Percentiles rank a stretch among this genome's conserved stretches.
phyloP scores from a whole-genome alignment of 1,140 invertebrate species.

The Polypedilum vanderplanki region DNA sequence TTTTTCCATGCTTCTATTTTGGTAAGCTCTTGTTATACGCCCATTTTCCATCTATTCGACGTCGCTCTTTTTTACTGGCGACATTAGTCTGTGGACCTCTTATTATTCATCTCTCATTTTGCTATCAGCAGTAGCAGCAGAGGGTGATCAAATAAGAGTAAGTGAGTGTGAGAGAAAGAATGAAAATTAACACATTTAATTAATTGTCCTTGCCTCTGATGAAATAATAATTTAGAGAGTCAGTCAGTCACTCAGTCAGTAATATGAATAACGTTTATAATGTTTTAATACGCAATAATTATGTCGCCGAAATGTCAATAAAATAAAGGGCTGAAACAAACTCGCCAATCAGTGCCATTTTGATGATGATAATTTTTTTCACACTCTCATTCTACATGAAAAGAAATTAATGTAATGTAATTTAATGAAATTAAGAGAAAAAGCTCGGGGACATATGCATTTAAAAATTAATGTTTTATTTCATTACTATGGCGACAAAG shows the following conservation, averaged over 20 bases:
- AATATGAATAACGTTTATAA: too few relatives aligned
- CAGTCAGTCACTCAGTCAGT: too few relatives aligned
- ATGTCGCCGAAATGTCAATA: conserved; percentile 17
- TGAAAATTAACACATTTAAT: too few relatives aligned
- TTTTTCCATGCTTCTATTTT: too few relatives aligned
- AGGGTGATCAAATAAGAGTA: too few relatives aligned
- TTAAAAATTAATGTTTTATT: conserved; percentile 14
- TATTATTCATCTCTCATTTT: neutral
- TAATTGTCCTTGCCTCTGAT: too few relatives aligned
- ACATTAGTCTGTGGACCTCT: neutral
- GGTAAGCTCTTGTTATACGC: neutral
- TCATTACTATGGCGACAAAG: neutral
- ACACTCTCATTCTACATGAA: conserved; percentile 4
- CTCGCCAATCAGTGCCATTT: neutral
- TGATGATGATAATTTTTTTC: neutral
- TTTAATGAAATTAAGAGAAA: neutral
- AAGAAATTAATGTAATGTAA: conserved; percentile 14
- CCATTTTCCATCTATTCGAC: neutral
- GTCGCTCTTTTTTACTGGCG: neutral
- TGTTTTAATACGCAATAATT: neutral
- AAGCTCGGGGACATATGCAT: neutral
- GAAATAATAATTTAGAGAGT: too few relatives aligned
- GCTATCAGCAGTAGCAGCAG: neutral
- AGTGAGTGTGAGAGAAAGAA: too few relatives aligned
- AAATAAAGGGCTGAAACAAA: neutral